Percentiles rank a stretch among this genome's conserved stretches.
Evolutionary conservation across 2,888 invertebrate genomes (phyloP).

Genomic region (Loripinus fragilis): DNA sequence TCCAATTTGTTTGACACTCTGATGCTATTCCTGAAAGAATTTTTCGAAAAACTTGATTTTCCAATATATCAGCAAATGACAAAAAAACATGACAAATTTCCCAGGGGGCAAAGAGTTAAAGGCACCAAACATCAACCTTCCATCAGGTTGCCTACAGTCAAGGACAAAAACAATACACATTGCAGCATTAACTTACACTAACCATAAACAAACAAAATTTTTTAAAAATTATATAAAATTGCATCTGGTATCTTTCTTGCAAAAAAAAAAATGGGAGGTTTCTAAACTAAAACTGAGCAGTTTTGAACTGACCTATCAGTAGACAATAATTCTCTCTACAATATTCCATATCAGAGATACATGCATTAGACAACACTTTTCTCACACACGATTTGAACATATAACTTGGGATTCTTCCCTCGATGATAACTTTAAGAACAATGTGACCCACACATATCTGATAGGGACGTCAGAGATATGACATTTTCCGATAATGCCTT

Average conservation of each 20-base stretch:
- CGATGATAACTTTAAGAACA: no score
- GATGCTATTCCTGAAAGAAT: no score
- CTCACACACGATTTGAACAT: background rate
- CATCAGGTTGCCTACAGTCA: background rate
- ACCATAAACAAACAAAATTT: no score
- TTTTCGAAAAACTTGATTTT: no score
- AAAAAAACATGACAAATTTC: no score
- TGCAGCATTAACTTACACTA: background rate
- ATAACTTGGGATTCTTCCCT: background rate
- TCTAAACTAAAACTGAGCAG: background rate
- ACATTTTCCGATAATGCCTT: no score
- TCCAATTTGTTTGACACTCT: no score
- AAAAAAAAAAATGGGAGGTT: background rate
- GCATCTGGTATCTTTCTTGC: background rate
- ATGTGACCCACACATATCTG: no score
- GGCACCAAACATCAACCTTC: no score
- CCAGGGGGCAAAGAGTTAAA: no score
- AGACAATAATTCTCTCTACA: slow-evolving; percentile 5
- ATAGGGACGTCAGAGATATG: no score
- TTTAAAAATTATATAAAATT: background rate
- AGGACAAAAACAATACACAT: background rate
- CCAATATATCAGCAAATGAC: no score
- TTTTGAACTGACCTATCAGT: background rate
- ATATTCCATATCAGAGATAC: slow-evolving; percentile 3
- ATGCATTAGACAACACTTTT: slow-evolving; percentile 11